phyloP scores from a whole-genome alignment of 2,113 vertebrate genomes.

The Nerophis ophidion region DNA sequence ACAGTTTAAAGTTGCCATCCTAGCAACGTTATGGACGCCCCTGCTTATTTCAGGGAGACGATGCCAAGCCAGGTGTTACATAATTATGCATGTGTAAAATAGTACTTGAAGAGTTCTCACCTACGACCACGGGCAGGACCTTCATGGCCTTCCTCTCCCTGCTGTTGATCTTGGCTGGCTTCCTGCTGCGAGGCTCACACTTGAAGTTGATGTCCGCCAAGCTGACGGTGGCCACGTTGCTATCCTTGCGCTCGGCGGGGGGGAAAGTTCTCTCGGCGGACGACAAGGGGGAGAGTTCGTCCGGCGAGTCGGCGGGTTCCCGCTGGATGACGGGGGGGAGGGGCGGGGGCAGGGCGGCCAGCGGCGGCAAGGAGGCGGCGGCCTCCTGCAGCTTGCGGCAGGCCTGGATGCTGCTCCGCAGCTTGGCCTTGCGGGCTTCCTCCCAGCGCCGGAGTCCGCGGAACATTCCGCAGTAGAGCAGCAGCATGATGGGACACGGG shows the following conservation, averaged over 20 bases:
- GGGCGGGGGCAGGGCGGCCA: conserved; percentile 35
- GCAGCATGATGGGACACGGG: conserved; percentile 90
- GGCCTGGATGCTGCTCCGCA: conserved; percentile 71
- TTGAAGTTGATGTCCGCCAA: conserved; percentile 67
- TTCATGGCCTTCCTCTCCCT: conserved; percentile 92
- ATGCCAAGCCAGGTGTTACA: too few species aligned
- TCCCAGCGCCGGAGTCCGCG: conserved; percentile 85
- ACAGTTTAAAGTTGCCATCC: too few species aligned
- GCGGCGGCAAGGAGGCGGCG: conserved; percentile 60
- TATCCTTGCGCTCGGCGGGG: conserved; percentile 43
- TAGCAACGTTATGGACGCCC: too few species aligned
- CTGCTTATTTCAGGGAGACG: too few species aligned
- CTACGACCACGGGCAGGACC: conserved; percentile 88
- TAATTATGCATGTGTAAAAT: too few species aligned
- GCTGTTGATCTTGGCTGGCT: conserved; percentile 81
- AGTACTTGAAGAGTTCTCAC: conserved; percentile 65
- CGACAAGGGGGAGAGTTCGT: conserved; percentile 41
- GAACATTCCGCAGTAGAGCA: conserved; percentile 93
- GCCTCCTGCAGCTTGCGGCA: conserved; percentile 66
- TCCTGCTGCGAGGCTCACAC: conserved; percentile 47
- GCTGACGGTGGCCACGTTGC: conserved; percentile 62
- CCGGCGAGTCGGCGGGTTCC: conserved; percentile 30
- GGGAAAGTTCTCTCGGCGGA: conserved; percentile 24
- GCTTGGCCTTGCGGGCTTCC: conserved; percentile 78
- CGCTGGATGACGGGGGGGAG: conserved; percentile 60